Conservation (phyloP, 2,888 invertebrate species). For the Octonoba sinensis region DNA sequence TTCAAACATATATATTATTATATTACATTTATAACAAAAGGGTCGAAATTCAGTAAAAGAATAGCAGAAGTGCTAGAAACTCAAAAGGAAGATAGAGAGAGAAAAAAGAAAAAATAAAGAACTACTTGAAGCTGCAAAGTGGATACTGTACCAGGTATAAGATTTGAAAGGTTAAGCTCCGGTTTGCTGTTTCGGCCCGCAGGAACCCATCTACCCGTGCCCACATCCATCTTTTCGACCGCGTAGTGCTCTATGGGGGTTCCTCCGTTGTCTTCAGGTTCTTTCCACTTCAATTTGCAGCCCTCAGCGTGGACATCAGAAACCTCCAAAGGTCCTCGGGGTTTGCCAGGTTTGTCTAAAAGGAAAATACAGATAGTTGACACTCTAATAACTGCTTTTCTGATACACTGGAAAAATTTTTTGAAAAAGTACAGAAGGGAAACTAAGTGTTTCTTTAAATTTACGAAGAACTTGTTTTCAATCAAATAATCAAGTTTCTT, state of each 20-base stretch:
- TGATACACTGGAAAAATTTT: too few species aligned
- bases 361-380: background rate
- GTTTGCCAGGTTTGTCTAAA: slow-evolving; percentile 81
- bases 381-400: too few species aligned
- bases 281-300: slow-evolving; percentile 90
- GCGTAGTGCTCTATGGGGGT: slow-evolving; percentile 95
- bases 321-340: slow-evolving; percentile 90
- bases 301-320: slow-evolving; percentile 92
- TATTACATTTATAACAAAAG: too few species aligned
- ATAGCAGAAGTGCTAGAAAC: too few species aligned
- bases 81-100: too few species aligned
- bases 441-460: too few species aligned
- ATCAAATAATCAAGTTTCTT: too few species aligned
- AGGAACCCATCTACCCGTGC: slow-evolving; percentile 89
- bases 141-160: slow-evolving; percentile 80
- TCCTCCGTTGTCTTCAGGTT: slow-evolving; percentile 95
- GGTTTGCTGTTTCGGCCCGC: slow-evolving; percentile 86
- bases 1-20: too few species aligned
- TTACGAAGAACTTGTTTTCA: too few species aligned
- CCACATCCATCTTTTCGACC: slow-evolving; percentile 80
- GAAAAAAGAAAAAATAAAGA: background rate
- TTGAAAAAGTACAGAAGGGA: too few species aligned
- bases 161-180: slow-evolving; percentile 88
- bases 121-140: background rate
- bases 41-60: too few species aligned